A percentile compares a stretch with the other conserved stretches of the same genome.
Conservation (phyloP, 2,113 vertebrate species). For the Microtus richardsoni region DNA sequence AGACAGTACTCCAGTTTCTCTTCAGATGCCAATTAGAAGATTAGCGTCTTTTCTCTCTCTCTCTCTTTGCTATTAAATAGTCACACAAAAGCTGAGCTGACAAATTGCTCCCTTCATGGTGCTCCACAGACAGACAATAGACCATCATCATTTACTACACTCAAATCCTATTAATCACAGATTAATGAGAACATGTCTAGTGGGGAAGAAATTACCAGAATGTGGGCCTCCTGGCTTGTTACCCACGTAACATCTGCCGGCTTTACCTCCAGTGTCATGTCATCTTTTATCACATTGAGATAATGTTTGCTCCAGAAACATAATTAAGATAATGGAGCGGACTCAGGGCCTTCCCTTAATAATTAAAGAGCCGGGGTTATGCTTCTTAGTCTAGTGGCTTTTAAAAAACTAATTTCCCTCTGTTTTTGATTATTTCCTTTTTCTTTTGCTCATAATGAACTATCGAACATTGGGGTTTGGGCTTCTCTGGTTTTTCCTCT, state of each 20-base stretch:
- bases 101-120: conserved; percentile 89
- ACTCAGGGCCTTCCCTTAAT: conserved; percentile 86
- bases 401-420: conserved; percentile 81
- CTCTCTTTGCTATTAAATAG: conserved; percentile 90
- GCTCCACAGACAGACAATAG: conserved; percentile 90
- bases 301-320: conserved; percentile 91
- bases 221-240: conserved; percentile 87
- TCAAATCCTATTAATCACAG: conserved; percentile 91
- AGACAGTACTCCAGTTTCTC: conserved; percentile 85
- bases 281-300: conserved; percentile 91
- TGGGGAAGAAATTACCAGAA: conserved; percentile 89
- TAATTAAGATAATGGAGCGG: conserved; percentile 90
- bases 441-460: conserved; percentile 80
- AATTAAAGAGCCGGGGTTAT: conserved; percentile 86
- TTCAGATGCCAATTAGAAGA: conserved; percentile 90
- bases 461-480: conserved; percentile 62
- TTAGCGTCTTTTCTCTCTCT: conserved; percentile 88
- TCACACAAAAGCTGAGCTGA: conserved; percentile 90
- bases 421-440: conserved; percentile 83
- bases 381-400: conserved; percentile 83
- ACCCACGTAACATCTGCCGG: conserved; percentile 89
- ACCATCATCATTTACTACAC: conserved; percentile 90
- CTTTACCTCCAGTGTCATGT: conserved; percentile 90
- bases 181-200: conserved; percentile 91
- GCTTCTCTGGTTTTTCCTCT: not conserved